Percentiles rank a stretch among this genome's conserved stretches.
phyloP scores from a whole-genome alignment of 1,140 invertebrate genomes.

The Mycetomoellerius zeteki region DNA sequence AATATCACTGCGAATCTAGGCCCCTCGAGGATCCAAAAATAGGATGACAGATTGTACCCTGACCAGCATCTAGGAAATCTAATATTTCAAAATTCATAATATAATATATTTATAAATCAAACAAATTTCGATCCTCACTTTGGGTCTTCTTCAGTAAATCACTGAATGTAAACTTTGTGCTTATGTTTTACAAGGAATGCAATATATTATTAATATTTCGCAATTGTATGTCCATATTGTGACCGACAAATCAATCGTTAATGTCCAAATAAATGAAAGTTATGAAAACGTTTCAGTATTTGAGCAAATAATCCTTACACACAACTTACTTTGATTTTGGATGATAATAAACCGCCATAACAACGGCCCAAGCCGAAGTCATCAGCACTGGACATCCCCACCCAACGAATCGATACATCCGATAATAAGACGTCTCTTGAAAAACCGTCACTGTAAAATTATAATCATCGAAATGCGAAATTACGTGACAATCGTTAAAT shows the following conservation, averaged over 20 bases:
- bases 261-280: too few species aligned
- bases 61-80: conserved; percentile 91
- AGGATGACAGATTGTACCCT: conserved; percentile 93
- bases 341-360: conserved; percentile 88
- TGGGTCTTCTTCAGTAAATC: too few species aligned
- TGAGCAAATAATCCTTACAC: too few species aligned
- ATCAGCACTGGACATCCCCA: conserved; percentile 94
- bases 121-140: too few species aligned
- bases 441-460: conserved; percentile 91
- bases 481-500: neutral
- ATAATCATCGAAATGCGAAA: conserved; percentile 11
- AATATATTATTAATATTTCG: too few species aligned
- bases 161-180: too few species aligned
- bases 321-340: conserved; percentile 84
- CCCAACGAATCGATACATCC: conserved; percentile 91
- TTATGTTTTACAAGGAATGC: too few species aligned
- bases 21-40: conserved; percentile 96
- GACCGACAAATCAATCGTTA: too few species aligned
- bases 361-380: conserved; percentile 91
- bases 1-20: conserved; percentile 92
- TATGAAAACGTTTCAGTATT: too few species aligned
- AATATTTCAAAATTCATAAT: conserved; percentile 50
- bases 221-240: too few species aligned
- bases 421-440: conserved; percentile 91
- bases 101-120: too few species aligned